Conservation (phyloP, 2,888 invertebrate genomes). For the Leptinotarsa haldemani region DNA sequence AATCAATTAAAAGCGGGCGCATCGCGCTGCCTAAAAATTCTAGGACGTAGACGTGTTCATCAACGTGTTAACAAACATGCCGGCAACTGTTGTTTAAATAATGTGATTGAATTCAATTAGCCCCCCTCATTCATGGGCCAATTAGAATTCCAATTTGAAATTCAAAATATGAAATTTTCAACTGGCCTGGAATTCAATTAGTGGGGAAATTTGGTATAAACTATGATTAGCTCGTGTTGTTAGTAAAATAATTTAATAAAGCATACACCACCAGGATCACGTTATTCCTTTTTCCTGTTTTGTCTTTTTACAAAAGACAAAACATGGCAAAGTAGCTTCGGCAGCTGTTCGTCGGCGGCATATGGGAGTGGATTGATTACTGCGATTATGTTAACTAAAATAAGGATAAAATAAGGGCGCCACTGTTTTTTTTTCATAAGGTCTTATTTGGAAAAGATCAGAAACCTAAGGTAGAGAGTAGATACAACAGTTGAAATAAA, state of each 20-base stretch:
- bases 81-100: neutral
- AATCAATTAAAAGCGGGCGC: neutral
- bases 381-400: no score
- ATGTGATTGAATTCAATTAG: neutral
- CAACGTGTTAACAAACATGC: neutral
- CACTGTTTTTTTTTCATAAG: no score
- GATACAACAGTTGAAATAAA: no score
- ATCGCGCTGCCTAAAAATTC: neutral
- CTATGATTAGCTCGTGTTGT: neutral
- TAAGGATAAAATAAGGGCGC: no score
- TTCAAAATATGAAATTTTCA: neutral
- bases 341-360: no score
- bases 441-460: no score
- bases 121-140: neutral
- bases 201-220: neutral
- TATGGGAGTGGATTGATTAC: no score
- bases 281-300: no score
- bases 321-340: no score
- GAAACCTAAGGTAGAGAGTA: no score
- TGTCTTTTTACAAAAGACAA: no score
- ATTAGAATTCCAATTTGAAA: neutral
- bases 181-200: neutral
- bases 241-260: neutral
- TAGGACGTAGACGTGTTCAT: neutral
- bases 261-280: neutral